These are phyloP conservation scores for Ploceus nigricollis DNA, from an alignment of 2,113 vertebrate species.

Conservation along the genomic window DNA sequence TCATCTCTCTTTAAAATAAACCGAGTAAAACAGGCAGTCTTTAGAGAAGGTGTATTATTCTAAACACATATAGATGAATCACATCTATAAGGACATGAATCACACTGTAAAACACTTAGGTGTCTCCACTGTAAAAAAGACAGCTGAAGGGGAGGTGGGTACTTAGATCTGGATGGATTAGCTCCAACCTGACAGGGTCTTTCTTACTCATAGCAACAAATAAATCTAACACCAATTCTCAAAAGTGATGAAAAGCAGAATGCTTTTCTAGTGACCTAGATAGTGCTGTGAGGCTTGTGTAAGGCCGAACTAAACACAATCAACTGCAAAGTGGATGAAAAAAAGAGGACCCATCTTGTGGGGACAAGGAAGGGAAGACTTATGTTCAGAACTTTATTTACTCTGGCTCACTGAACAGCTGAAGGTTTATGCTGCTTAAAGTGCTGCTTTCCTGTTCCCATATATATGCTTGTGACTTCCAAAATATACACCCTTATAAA, in stretches of 20 bases:
- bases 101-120: neutral
- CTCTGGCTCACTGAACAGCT: neutral
- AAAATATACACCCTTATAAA: neutral
- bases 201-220: neutral
- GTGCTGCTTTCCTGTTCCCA: neutral
- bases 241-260: neutral
- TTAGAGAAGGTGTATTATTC: neutral
- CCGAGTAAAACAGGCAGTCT: neutral
- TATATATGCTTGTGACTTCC: neutral
- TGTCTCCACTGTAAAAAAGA: neutral
- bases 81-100: neutral
- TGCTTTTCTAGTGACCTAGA: neutral
- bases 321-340: neutral
- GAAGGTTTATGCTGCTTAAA: neutral
- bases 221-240: neutral
- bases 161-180: neutral
- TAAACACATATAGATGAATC: neutral
- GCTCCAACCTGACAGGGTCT: neutral
- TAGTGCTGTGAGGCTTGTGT: neutral
- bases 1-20: neutral
- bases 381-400: neutral
- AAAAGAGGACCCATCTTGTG: neutral
- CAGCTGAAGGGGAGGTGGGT: neutral
- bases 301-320: neutral
- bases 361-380: neutral